Percentiles rank a stretch among this genome's conserved stretches.
phyloP scores from a whole-genome alignment of 1,140 invertebrate species.

The Nasonia vitripennis region DNA sequence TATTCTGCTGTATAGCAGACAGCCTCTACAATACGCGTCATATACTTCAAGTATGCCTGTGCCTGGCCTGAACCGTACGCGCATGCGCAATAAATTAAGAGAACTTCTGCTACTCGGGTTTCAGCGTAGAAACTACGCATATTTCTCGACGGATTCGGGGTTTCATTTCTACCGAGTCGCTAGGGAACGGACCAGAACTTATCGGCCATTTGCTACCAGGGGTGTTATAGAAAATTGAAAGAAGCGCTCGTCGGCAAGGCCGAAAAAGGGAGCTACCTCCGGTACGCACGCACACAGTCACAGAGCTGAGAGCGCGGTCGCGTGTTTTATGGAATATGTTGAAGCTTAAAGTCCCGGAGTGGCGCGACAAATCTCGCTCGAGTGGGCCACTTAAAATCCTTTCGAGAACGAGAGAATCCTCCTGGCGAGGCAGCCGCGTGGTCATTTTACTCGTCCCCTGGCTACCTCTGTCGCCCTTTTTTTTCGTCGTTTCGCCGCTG shows the following conservation, averaged over 20 bases:
- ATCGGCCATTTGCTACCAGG: too few relatives aligned
- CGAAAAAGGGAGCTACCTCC: not conserved
- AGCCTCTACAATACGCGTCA: too few relatives aligned
- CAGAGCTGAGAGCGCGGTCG: not conserved
- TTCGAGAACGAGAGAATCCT: constrained; percentile 29
- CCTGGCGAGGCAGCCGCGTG: not conserved
- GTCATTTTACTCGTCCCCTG: constrained; percentile 27
- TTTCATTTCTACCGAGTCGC: too few relatives aligned
- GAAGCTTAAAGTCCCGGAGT: constrained; percentile 2
- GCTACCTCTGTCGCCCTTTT: not conserved
- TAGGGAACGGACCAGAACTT: too few relatives aligned
- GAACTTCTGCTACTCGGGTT: too few relatives aligned
- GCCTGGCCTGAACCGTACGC: too few relatives aligned
- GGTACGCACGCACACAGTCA: not conserved
- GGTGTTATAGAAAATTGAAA: constrained; percentile 10
- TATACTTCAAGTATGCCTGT: too few relatives aligned
- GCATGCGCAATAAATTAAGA: too few relatives aligned
- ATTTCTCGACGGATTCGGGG: too few relatives aligned
- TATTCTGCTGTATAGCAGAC: too few relatives aligned
- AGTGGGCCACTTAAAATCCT: constrained; percentile 49
- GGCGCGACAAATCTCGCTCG: constrained; percentile 45
- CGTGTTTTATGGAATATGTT: constrained; percentile 37
- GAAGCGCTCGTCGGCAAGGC: not conserved
- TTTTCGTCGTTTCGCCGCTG: not conserved
- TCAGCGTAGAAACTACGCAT: too few relatives aligned